A percentile compares a stretch with the other conserved stretches of the same genome.
phyloP scores from a whole-genome alignment of 2,888 invertebrate species.

The Plemyria rubiginata region DNA sequence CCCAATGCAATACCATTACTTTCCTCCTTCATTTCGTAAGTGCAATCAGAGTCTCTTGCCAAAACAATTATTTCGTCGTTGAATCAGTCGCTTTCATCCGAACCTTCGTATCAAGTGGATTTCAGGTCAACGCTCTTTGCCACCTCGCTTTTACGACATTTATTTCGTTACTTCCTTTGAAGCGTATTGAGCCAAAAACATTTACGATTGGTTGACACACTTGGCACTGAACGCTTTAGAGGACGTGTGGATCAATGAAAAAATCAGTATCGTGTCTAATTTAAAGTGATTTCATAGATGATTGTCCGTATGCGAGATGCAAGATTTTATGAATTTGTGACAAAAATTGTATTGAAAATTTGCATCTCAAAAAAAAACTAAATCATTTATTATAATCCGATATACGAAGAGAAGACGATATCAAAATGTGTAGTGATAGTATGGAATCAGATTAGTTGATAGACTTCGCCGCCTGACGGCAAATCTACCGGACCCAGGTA shows the following conservation, averaged over 20 bases:
- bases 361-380: no score
- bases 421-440: no score
- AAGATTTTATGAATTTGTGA: not conserved
- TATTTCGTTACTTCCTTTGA: constrained; percentile 57
- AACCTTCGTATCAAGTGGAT: constrained; percentile 1
- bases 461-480: no score
- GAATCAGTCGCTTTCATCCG: constrained; percentile 1
- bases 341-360: not conserved
- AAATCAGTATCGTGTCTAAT: constrained; percentile 31
- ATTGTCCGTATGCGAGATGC: not conserved
- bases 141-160: constrained; percentile 51
- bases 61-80: constrained; percentile 8
- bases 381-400: no score
- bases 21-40: not conserved
- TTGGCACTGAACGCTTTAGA: constrained; percentile 57
- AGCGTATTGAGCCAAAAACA: constrained; percentile 47
- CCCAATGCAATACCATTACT: not conserved
- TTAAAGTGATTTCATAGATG: constrained; percentile 34
- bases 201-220: constrained; percentile 56
- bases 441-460: no score
- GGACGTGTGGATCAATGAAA: constrained; percentile 36
- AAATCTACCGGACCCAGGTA: no score
- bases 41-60: constrained; percentile 6
- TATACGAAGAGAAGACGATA: no score
- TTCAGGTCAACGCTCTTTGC: constrained; percentile 56